A percentile compares a stretch with the other conserved stretches of the same genome.
phyloP scores from a whole-genome alignment of 2,888 invertebrate genomes.

The Eutolmus rufibarbis region DNA sequence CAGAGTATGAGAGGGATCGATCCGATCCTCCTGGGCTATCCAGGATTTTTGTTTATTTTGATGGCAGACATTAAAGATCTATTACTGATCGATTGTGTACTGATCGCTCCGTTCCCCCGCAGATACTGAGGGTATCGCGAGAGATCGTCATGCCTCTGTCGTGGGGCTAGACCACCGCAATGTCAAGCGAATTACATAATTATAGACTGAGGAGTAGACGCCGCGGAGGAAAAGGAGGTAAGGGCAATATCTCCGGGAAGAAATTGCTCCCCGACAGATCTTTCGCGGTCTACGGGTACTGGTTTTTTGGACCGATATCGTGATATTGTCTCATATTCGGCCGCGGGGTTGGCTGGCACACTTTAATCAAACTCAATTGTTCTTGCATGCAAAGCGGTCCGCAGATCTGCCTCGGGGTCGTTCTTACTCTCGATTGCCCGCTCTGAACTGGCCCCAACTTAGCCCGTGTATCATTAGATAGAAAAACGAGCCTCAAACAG shows the following conservation, averaged over 20 bases:
- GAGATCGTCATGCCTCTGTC: slow-evolving; percentile 16
- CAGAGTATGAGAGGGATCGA: neutral
- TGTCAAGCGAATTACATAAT: slow-evolving; percentile 46
- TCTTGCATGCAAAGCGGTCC: slow-evolving; percentile 17
- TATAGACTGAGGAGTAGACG: slow-evolving; percentile 31
- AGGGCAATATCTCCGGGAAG: slow-evolving; percentile 16
- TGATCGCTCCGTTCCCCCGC: slow-evolving; percentile 18
- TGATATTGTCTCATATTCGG: slow-evolving; percentile 32
- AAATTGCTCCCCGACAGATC: slow-evolving; percentile 37
- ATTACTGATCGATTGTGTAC: slow-evolving; percentile 42
- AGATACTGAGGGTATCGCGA: neutral
- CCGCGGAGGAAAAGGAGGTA: slow-evolving; percentile 23
- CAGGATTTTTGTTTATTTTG: slow-evolving; percentile 39
- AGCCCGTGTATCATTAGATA: neutral
- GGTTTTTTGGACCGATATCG: slow-evolving; percentile 15
- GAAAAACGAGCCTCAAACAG: neutral
- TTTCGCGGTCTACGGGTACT: neutral
- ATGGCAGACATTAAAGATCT: slow-evolving; percentile 37
- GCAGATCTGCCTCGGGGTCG: neutral
- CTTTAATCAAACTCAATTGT: slow-evolving; percentile 39
- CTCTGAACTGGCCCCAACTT: neutral
- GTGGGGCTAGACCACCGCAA: slow-evolving; percentile 44
- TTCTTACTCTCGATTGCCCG: slow-evolving; percentile 20
- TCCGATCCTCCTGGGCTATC: neutral
- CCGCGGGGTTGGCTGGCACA: slow-evolving; percentile 17